Conservation (phyloP, 2,113 vertebrate genomes). For the Malurus alboscapulatus region DNA sequence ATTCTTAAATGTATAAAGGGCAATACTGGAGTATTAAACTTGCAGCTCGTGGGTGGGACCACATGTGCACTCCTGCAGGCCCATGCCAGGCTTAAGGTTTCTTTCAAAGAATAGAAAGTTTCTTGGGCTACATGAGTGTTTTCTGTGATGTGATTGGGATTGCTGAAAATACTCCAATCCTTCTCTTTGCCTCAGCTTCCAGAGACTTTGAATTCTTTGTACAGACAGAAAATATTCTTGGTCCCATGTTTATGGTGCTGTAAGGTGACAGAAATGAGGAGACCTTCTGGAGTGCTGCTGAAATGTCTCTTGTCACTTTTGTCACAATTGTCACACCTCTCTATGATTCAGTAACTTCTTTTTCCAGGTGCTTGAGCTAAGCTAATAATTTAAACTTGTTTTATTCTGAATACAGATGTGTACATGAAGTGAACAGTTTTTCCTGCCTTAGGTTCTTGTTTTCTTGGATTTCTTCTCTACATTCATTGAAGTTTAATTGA, state of each 20-base stretch:
- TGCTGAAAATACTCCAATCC: neutral
- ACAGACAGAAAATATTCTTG: neutral
- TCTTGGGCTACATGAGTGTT: neutral
- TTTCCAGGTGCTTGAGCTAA: neutral
- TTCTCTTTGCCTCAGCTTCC: neutral
- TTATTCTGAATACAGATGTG: neutral
- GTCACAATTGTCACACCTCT: neutral
- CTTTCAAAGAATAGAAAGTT: neutral
- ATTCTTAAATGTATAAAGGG: neutral
- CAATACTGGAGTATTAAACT: neutral
- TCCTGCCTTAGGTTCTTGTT: neutral
- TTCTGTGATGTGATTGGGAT: neutral
- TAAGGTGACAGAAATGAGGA: neutral
- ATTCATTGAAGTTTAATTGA: neutral
- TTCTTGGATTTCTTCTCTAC: neutral
- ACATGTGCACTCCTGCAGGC: accelerated
- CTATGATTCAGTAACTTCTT: neutral
- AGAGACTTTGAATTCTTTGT: neutral
- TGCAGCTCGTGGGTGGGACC: neutral
- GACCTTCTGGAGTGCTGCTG: neutral
- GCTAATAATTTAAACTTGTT: neutral
- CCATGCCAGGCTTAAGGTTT: neutral
- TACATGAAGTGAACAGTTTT: neutral
- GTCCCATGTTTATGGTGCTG: neutral
- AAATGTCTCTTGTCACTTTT: neutral